Conservation (phyloP, 1,140 invertebrate genomes). For the Dysdera silvatica region DNA sequence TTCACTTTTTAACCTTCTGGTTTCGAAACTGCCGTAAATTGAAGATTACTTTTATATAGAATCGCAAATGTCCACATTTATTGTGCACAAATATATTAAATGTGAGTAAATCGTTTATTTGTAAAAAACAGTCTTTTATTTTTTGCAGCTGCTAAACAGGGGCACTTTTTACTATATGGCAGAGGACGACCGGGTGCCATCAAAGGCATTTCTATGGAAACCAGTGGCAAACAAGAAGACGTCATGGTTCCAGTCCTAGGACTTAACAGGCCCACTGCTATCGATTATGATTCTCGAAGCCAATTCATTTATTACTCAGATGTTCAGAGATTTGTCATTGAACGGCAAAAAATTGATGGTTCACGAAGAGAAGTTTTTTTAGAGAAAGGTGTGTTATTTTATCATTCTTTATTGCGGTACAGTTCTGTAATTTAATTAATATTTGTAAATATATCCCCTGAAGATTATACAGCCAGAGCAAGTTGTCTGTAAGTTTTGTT, state of each 20-base stretch:
- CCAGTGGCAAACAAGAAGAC: conserved; percentile 41
- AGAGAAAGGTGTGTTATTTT: conserved; percentile 35
- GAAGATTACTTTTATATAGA: too few relatives aligned
- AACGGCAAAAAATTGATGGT: conserved; percentile 45
- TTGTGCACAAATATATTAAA: neutral
- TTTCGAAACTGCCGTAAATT: too few relatives aligned
- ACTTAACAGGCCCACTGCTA: conserved; percentile 53
- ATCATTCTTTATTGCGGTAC: neutral
- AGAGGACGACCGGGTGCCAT: conserved; percentile 57
- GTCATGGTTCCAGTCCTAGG: conserved; percentile 60
- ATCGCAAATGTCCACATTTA: too few relatives aligned
- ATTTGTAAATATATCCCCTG: too few relatives aligned
- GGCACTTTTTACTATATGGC: conserved; percentile 55
- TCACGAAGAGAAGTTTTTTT: conserved; percentile 42
- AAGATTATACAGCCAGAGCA: too few relatives aligned
- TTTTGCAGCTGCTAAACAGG: conserved; percentile 45
- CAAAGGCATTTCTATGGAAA: conserved; percentile 46
- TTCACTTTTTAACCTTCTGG: too few relatives aligned
- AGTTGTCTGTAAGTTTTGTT: too few relatives aligned
- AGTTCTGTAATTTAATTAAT: too few relatives aligned
- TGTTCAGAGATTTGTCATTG: conserved; percentile 49
- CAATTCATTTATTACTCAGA: conserved; percentile 63
- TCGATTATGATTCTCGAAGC: conserved; percentile 60
- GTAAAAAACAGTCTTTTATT: conserved; percentile 19
- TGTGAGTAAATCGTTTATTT: neutral